These are phyloP conservation scores for Tangara arthus DNA, from an alignment of 2,797 vertebrate species.

Conservation along the genomic window DNA sequence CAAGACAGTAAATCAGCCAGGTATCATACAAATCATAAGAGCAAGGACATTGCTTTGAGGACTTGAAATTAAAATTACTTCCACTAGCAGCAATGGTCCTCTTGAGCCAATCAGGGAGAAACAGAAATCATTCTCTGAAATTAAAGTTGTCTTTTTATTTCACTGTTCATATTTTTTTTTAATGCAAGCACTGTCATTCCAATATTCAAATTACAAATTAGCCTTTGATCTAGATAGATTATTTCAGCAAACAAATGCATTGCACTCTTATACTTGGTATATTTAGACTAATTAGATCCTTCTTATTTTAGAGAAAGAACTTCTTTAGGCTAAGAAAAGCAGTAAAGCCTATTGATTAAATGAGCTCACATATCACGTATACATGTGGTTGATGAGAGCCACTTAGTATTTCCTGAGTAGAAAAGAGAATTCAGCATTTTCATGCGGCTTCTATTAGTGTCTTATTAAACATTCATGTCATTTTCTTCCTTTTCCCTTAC, in stretches of 20 bases:
- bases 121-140: neutral
- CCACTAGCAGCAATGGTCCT: neutral
- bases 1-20: neutral
- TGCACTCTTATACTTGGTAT: neutral
- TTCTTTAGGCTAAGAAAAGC: conserved; percentile 2
- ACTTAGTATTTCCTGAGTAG: conserved; percentile 17
- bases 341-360: conserved; percentile 37
- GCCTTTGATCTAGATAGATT: neutral
- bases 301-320: neutral
- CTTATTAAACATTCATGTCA: conserved; percentile 56
- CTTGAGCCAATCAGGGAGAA: neutral
- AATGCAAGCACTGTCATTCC: neutral
- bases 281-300: neutral
- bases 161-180: neutral
- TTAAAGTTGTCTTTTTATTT: neutral
- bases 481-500: conserved; percentile 40
- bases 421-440: conserved; percentile 35
- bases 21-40: neutral
- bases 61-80: neutral
- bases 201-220: neutral
- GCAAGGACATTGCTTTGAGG: accelerated
- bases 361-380: conserved; percentile 14
- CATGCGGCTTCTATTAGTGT: neutral
- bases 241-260: neutral
- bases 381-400: neutral